Evolutionary conservation across 2,888 invertebrate species (phyloP), one percentile per base, ranked within the genome.

Genomic region (Drosophila histrio): DNA sequence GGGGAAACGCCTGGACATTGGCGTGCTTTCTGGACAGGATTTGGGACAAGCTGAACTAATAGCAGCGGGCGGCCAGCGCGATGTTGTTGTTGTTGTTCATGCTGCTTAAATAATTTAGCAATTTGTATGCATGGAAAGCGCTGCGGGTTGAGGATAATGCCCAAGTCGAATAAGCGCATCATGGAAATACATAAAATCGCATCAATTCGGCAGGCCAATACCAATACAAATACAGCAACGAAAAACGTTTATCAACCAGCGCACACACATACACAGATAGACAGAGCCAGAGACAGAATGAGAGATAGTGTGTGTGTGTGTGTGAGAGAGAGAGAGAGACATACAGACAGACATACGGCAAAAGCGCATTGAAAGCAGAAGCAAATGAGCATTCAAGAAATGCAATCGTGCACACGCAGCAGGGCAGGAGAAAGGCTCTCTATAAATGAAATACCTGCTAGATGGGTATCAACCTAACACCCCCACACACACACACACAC

Each of bases 121-220:
- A 84, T 84, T 84, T 84, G 83, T 87, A 84, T 84, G 87, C 83
- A 84, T 87, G 83, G 72, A 77, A 87, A 84, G 84, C 82, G 56
- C 74, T 81, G 81, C 68, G 79, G 76, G 77, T 69, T 74, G 60
- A 65, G 77, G 71, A 72, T 86, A 86, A 86, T 86, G 61, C 85
- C 80, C 60, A 77, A 83, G 80, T 74, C 81, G 87, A 74, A 83
- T 82, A 83, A 86, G 82, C 82, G 82, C 82, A 82, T 86, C 82
- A 83, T 71, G 83, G 80, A 76, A 76, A 82, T 85, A 82, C 76
- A 86, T 82, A 82, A 82, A 82, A 82, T 82, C 81, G 81, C 86
- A 85, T 82, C 81, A 82, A 72, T 82, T 76, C 73, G 65, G 50
- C 59, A 49, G 60, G 24, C 56, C 53, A 64, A 52, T 38, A 50